phyloP scores from a whole-genome alignment of 2,113 vertebrate genomes.

The Oncorhynchus nerka region DNA sequence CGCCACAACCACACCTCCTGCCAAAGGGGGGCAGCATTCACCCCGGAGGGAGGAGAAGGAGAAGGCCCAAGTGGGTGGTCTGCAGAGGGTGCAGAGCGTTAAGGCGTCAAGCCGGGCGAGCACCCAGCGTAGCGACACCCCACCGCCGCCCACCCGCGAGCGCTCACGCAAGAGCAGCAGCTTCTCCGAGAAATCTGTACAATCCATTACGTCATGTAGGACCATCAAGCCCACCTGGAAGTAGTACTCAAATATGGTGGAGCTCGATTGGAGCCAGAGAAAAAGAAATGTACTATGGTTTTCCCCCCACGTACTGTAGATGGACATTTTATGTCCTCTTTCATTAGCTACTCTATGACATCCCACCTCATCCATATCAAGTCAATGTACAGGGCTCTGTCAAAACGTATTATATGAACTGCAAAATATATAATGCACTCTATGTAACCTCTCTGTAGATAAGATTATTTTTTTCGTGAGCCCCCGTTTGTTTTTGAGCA shows the following conservation, averaged over 20 bases:
- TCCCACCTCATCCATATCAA: slow-evolving; percentile 12
- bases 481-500: slow-evolving; percentile 13
- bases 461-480: slow-evolving; percentile 18
- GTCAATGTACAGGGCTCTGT: slow-evolving; percentile 3
- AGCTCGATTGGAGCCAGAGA: slow-evolving; percentile 27
- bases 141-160: slow-evolving; percentile 49
- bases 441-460: slow-evolving; percentile 12
- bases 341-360: not conserved
- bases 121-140: slow-evolving; percentile 62
- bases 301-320: no score
- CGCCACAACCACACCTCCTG: slow-evolving; percentile 19
- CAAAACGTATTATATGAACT: slow-evolving; percentile 30
- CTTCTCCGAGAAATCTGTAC: slow-evolving; percentile 73
- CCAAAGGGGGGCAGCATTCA: slow-evolving; percentile 50
- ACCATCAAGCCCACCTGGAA: slow-evolving; percentile 80
- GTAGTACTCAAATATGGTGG: slow-evolving; percentile 55
- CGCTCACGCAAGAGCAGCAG: slow-evolving; percentile 64
- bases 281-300: not conserved
- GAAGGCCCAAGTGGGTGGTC: slow-evolving; percentile 46
- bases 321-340: no score
- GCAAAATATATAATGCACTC: slow-evolving; percentile 57
- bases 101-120: slow-evolving; percentile 64
- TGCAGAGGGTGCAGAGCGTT: slow-evolving; percentile 81
- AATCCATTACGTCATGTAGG: slow-evolving; percentile 60
- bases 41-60: slow-evolving; percentile 74